phyloP scores from a whole-genome alignment of 2,888 invertebrate genomes.

The Oscheius sp. region DNA sequence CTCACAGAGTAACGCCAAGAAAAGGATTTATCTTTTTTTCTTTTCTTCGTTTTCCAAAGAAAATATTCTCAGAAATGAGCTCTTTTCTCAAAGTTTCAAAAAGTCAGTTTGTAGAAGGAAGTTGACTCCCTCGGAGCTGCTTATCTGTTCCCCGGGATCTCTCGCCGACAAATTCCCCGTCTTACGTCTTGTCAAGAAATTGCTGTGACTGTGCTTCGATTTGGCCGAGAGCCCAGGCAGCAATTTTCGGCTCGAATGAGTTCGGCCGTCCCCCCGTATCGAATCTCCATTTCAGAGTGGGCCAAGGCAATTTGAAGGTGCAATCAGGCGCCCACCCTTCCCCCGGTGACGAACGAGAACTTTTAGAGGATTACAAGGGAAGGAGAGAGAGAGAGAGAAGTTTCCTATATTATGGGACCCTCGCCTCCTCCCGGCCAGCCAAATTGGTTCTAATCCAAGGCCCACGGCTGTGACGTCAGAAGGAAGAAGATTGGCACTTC shows the following conservation, averaged over 20 bases:
- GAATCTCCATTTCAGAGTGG: conserved; percentile 28
- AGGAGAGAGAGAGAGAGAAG: neutral
- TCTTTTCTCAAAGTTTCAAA: too few species aligned
- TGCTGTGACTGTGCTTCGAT: too few species aligned
- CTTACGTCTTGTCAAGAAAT: too few species aligned
- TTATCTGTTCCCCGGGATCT: too few species aligned
- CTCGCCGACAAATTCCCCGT: conserved; percentile 1
- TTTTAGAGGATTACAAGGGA: conserved; percentile 9
- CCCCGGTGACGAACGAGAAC: neutral
- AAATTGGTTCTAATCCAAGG: conserved; percentile 29
- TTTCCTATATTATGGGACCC: neutral
- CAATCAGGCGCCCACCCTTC: conserved; percentile 22
- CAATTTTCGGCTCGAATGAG: conserved; percentile 29
- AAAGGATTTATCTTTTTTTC: too few species aligned
- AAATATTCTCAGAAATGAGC: neutral
- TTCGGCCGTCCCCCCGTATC: conserved; percentile 20
- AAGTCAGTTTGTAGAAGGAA: too few species aligned
- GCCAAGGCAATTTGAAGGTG: conserved; percentile 31
- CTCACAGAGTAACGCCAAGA: too few species aligned
- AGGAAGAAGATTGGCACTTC: conserved; percentile 22
- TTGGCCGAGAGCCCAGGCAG: neutral
- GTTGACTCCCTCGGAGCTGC: neutral
- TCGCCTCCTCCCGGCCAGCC: neutral
- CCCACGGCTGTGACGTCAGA: conserved; percentile 17
- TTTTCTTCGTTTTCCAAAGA: neutral